Percentiles rank a stretch among this genome's conserved stretches.
These are phyloP conservation scores for Excalfactoria chinensis DNA, from an alignment of 2,113 vertebrate species.

Conservation along the genomic window DNA sequence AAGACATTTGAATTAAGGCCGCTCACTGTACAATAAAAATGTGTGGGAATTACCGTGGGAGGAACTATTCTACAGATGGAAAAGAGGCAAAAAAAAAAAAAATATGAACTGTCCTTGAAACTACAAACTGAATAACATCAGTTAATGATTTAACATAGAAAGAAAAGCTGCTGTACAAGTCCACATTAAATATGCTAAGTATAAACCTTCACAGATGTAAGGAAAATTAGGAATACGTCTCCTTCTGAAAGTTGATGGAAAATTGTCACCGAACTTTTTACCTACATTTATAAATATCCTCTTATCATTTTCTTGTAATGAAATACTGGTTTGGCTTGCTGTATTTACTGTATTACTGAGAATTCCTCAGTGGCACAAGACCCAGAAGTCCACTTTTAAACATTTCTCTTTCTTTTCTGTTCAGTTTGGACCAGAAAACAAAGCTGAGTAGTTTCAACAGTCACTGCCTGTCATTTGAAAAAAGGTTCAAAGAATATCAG, in stretches of 20 bases:
- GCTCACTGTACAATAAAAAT: constrained; percentile 6
- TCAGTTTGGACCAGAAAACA: neutral
- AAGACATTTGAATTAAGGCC: neutral
- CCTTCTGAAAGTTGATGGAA: neutral
- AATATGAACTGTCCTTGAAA: constrained; percentile 32
- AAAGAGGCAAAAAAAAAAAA: constrained; percentile 46
- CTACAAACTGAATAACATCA: neutral
- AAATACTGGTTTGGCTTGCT: neutral
- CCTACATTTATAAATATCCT: neutral
- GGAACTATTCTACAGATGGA: constrained; percentile 28
- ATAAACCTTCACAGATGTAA: neutral
- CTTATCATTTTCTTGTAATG: neutral
- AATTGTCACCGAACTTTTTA: neutral
- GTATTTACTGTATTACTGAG: neutral
- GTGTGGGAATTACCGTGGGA: constrained; percentile 32
- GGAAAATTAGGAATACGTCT: neutral
- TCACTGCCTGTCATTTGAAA: neutral
- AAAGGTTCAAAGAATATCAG: neutral
- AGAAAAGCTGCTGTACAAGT: neutral
- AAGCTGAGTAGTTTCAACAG: neutral
- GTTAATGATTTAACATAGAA: constrained; percentile 8
- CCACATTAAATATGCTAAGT: neutral
- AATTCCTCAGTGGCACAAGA: neutral
- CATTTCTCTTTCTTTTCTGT: neutral
- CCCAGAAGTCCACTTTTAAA: neutral